Evolutionary conservation across 2,888 invertebrate genomes (phyloP).

Genomic region (Trimorus sp.): DNA sequence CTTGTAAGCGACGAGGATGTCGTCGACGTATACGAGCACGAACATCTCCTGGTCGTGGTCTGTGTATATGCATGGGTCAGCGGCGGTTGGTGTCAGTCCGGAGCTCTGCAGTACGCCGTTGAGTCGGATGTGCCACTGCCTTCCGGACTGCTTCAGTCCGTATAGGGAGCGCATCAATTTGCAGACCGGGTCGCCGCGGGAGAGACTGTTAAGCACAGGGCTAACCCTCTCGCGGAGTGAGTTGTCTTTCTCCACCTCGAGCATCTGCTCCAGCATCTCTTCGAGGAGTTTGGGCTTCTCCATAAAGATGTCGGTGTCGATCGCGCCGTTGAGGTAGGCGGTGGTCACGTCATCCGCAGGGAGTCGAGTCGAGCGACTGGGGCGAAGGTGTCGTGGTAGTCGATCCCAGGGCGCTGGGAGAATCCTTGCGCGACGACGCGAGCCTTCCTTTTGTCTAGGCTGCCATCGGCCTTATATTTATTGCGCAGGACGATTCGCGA

Average conservation of each 20-base stretch:
- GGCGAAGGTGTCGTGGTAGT: constrained; percentile 15
- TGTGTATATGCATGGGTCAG: constrained; percentile 40
- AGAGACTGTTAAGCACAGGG: background rate
- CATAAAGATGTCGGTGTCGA: constrained; percentile 21
- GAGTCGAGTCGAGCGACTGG: constrained; percentile 9
- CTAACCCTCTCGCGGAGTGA: background rate
- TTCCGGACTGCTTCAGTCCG: constrained; percentile 26
- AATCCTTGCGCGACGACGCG: constrained; percentile 12
- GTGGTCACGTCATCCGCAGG: constrained; percentile 11
- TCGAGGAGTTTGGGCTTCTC: background rate
- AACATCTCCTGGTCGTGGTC: constrained; percentile 20
- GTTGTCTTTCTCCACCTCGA: background rate
- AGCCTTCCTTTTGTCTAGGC: constrained; percentile 17
- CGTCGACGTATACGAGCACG: constrained; percentile 52
- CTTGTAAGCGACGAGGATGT: constrained; percentile 41
- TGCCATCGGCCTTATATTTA: constrained; percentile 18
- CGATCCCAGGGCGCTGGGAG: constrained; percentile 3
- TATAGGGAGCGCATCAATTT: constrained; percentile 10
- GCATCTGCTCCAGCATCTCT: constrained; percentile 10
- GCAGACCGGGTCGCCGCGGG: constrained; percentile 14
- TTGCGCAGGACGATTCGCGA: constrained; percentile 10
- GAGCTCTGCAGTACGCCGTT: background rate
- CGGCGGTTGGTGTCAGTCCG: background rate
- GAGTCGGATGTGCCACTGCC: constrained; percentile 18
- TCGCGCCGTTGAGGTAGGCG: constrained; percentile 5